These are phyloP conservation scores for Stenopsyche tienmushanensis DNA, from an alignment of 1,140 invertebrate genomes.

Conservation along the genomic window DNA sequence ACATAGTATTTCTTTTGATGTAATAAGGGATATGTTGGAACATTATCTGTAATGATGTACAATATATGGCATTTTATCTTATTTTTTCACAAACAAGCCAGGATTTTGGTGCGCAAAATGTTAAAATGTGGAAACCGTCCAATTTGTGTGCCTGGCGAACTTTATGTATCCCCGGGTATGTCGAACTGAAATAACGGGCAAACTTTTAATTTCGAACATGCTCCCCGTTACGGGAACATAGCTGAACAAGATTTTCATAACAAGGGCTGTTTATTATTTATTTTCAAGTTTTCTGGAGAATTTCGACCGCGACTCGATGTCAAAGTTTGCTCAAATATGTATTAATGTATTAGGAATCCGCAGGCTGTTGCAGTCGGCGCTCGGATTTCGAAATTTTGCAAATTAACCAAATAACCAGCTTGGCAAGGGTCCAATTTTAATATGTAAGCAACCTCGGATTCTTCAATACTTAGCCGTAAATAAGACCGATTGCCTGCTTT, in stretches of 20 bases:
- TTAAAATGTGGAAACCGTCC: too few species aligned
- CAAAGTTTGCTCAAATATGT: slow-evolving; percentile 2
- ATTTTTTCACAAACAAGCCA: too few species aligned
- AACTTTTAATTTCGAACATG: too few species aligned
- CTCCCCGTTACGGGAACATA: too few species aligned
- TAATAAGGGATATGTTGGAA: not conserved
- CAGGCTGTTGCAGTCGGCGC: slow-evolving; percentile 10
- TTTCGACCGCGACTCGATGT: not conserved
- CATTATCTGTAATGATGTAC: not conserved
- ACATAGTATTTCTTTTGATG: not conserved
- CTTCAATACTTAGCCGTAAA: too few species aligned
- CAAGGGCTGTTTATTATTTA: slow-evolving; percentile 2
- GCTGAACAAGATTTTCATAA: not conserved
- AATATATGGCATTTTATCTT: not conserved
- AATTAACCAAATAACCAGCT: slow-evolving; percentile 2
- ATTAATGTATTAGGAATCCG: not conserved
- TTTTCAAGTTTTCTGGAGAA: not conserved
- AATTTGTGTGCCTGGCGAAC: too few species aligned
- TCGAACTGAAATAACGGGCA: not conserved
- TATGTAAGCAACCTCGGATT: too few species aligned
- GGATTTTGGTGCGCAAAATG: too few species aligned
- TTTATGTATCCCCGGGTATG: not conserved
- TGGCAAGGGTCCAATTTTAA: not conserved
- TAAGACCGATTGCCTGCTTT: too few species aligned
- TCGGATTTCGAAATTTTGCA: not conserved